Conservation (phyloP, 2,113 vertebrate genomes). For the Colinus virginianus region DNA sequence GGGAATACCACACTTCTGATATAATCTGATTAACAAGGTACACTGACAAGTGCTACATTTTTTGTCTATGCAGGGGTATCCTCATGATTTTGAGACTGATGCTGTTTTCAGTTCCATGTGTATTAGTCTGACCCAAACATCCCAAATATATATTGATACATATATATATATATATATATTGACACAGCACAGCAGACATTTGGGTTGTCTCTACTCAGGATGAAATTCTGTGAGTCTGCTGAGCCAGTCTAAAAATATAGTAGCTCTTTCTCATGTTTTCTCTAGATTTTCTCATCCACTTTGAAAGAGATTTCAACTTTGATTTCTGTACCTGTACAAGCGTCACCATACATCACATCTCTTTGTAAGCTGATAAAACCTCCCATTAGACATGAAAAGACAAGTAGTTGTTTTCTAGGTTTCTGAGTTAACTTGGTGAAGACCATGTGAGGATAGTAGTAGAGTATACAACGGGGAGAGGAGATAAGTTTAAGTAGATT, state of each 20-base stretch:
- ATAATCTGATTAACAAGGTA: background rate
- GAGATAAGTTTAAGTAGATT: background rate
- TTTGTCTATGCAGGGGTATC: background rate
- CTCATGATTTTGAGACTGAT: background rate
- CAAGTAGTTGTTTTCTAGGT: background rate
- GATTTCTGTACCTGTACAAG: background rate
- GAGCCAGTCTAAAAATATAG: background rate
- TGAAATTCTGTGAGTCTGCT: background rate
- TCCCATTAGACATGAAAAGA: background rate
- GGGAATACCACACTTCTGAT: background rate
- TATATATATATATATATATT: too few relatives aligned
- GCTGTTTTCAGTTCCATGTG: rapidly evolving
- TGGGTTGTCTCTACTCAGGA: background rate
- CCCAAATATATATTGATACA: background rate
- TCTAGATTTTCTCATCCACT: background rate
- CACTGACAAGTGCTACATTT: background rate
- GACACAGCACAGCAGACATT: background rate
- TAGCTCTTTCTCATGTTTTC: background rate
- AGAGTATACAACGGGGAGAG: background rate
- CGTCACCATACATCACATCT: background rate
- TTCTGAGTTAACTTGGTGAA: background rate
- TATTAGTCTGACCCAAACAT: background rate
- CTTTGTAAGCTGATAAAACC: background rate
- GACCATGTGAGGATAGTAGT: background rate
- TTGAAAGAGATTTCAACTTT: rapidly evolving